These are phyloP conservation scores for Anoplius nigerrimus DNA, from an alignment of 2,888 invertebrate genomes.

Conservation along the genomic window DNA sequence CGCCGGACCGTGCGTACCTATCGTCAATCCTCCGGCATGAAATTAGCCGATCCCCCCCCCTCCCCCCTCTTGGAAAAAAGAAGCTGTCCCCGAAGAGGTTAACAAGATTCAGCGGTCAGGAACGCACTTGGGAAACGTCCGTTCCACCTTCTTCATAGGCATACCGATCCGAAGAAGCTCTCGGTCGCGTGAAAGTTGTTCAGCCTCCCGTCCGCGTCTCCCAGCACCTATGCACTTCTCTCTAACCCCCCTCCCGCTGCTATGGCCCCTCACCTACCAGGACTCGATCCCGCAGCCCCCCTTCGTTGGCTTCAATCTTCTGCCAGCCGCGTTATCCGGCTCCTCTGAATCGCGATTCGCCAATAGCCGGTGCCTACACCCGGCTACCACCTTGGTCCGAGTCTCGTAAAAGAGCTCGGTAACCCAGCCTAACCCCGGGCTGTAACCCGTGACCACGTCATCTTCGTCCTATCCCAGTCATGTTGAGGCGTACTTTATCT, in stretches of 20 bases:
- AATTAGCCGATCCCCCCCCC: too few species aligned
- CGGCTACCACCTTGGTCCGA: slow-evolving; percentile 15
- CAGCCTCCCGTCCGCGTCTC: slow-evolving; percentile 41
- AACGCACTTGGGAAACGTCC: too few species aligned
- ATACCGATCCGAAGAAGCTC: slow-evolving; percentile 62
- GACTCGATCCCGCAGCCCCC: slow-evolving; percentile 19
- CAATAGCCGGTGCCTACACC: slow-evolving; percentile 24
- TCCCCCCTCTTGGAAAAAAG: too few species aligned
- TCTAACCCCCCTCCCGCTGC: slow-evolving; percentile 28
- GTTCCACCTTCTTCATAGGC: too few species aligned
- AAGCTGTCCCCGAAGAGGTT: too few species aligned
- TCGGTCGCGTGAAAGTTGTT: slow-evolving; percentile 68
- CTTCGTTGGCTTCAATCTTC: slow-evolving; percentile 19
- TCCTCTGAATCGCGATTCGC: slow-evolving; percentile 42
- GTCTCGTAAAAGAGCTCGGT: slow-evolving; percentile 6
- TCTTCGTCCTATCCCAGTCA: slow-evolving; percentile 20
- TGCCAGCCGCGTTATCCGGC: slow-evolving; percentile 22
- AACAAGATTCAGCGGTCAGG: too few species aligned
- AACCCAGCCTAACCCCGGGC: slow-evolving; percentile 35
- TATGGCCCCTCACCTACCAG: too few species aligned
- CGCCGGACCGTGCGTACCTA: too few species aligned
- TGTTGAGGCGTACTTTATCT: slow-evolving; percentile 18
- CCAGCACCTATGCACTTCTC: too few species aligned
- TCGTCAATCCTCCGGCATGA: too few species aligned
- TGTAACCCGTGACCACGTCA: slow-evolving; percentile 26